These are phyloP conservation scores for Staurois parvus DNA, from an alignment of 2,797 vertebrate species.

Conservation along the genomic window DNA sequence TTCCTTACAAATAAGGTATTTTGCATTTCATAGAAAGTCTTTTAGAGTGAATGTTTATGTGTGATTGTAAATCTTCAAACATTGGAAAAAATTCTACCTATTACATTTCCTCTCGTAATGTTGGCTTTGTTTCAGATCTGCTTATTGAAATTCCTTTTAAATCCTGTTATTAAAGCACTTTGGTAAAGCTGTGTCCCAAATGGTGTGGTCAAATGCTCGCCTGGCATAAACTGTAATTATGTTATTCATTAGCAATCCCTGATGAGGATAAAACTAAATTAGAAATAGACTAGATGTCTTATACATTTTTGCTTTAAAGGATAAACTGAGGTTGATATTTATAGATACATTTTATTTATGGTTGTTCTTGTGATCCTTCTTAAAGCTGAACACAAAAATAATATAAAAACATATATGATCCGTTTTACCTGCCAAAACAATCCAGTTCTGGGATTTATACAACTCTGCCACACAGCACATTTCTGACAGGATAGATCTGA, in stretches of 20 bases:
- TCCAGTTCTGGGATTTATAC: no score
- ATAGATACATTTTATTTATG: neutral
- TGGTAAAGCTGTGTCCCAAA: neutral
- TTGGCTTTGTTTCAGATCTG: neutral
- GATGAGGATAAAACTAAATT: slow-evolving; percentile 12
- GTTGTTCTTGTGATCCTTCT: no score
- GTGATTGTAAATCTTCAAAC: neutral
- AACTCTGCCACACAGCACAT: no score
- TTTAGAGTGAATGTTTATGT: no score
- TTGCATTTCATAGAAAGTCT: no score
- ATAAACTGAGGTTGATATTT: slow-evolving; percentile 13
- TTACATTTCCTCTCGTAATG: neutral
- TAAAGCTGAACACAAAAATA: no score
- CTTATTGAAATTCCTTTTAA: neutral
- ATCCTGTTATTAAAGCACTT: neutral
- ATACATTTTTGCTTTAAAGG: neutral
- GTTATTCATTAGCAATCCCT: slow-evolving; percentile 13
- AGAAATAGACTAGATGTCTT: slow-evolving; percentile 7
- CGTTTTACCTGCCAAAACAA: no score
- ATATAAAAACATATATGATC: no score
- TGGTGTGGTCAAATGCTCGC: slow-evolving; percentile 3
- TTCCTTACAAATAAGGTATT: no score
- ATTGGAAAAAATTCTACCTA: neutral
- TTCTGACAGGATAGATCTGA: no score
- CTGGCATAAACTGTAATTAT: slow-evolving; percentile 30